phyloP scores from a whole-genome alignment of 2,113 vertebrate genomes.

The Muntiacus reevesi region DNA sequence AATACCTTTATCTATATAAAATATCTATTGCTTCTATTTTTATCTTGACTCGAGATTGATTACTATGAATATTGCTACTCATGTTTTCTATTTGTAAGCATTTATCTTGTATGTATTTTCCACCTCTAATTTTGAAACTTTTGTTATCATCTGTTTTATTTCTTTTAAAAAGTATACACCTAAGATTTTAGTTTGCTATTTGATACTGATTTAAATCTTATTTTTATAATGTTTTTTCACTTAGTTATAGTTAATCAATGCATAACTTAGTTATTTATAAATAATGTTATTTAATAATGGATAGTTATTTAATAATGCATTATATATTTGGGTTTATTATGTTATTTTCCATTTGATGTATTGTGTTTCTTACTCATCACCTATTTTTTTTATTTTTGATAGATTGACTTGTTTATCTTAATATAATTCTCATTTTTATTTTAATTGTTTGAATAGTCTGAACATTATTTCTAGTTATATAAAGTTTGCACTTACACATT shows the following conservation, averaged over 20 bases:
- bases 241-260: not conserved
- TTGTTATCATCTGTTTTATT: not conserved
- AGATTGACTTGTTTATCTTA: not conserved
- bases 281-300: too few relatives aligned
- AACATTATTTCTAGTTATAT: not conserved
- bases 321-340: not conserved
- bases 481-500: not conserved
- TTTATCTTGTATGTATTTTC: not conserved
- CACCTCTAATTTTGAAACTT: not conserved
- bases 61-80: not conserved
- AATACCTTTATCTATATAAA: not conserved
- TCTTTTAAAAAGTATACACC: not conserved
- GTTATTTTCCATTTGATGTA: not conserved
- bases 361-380: not conserved
- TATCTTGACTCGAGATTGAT: not conserved
- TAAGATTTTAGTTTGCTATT: not conserved
- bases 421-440: not conserved
- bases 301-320: not conserved
- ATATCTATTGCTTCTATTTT: not conserved
- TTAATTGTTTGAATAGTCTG: not conserved
- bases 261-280: too few relatives aligned
- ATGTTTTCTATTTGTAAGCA: not conserved
- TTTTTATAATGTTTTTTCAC: not conserved
- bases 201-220: not conserved
- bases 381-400: not conserved